phyloP scores from a whole-genome alignment of 2,113 vertebrate species.

The Serinus canaria region DNA sequence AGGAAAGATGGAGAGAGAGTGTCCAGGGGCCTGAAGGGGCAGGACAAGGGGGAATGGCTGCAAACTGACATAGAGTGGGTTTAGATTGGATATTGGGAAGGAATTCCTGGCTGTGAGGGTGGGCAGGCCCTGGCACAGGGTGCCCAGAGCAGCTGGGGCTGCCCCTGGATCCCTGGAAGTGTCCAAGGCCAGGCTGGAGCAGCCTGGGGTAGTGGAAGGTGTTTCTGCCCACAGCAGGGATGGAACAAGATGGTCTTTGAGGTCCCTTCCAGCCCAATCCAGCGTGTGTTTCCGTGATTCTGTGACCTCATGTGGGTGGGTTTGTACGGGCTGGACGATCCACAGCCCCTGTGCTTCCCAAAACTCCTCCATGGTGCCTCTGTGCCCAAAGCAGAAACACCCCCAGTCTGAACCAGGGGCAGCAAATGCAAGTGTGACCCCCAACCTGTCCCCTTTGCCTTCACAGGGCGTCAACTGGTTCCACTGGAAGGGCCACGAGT shows the following conservation, averaged over 20 bases:
- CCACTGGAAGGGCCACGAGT: constrained; percentile 97
- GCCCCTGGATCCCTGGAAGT: not conserved
- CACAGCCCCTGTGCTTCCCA: not conserved
- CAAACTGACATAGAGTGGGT: fast-evolving
- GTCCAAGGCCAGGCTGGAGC: not conserved
- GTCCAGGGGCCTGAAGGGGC: fast-evolving
- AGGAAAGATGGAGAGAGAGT: not conserved
- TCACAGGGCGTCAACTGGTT: constrained; percentile 96
- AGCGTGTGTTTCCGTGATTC: not conserved
- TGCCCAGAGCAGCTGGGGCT: not conserved
- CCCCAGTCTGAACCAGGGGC: fast-evolving
- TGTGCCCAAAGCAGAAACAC: not conserved
- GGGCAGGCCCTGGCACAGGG: not conserved
- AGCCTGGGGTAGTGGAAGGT: fast-evolving
- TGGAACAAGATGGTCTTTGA: fast-evolving
- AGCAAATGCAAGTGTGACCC: not conserved
- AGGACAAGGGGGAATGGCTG: not conserved
- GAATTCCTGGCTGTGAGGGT: fast-evolving
- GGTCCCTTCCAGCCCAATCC: not conserved
- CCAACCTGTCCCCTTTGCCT: not conserved
- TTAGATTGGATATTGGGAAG: not conserved
- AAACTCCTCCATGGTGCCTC: not conserved
- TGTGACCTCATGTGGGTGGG: fast-evolving
- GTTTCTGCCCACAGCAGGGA: not conserved
- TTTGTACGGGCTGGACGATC: too few relatives aligned